Evolutionary conservation across 2,113 vertebrate species (phyloP).

Genomic region (Prunella fulvescens): DNA sequence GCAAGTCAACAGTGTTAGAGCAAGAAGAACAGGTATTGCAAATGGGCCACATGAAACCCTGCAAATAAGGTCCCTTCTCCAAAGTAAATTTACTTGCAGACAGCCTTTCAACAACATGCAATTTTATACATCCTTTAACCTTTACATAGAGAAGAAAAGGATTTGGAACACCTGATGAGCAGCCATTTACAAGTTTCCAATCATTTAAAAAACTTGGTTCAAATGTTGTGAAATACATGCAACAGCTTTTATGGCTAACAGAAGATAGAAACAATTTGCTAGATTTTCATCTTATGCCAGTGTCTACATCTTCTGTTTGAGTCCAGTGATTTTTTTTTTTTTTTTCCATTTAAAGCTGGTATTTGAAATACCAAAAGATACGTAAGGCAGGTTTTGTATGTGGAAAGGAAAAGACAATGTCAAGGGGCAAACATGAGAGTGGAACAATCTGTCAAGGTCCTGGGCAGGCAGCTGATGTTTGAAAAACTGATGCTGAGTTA

Average conservation of each 20-base stretch:
- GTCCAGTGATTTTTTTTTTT: not conserved
- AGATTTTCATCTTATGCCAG: not conserved
- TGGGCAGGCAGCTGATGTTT: not conserved
- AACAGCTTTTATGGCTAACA: not conserved
- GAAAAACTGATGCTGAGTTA: not conserved
- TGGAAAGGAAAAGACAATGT: not conserved
- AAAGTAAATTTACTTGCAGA: not conserved
- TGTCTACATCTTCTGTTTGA: not conserved
- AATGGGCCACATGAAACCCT: not conserved
- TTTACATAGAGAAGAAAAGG: not conserved
- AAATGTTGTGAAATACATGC: not conserved
- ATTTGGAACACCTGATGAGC: not conserved
- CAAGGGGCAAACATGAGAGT: not conserved
- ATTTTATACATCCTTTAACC: not conserved
- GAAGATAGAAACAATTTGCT: not conserved
- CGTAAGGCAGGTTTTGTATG: not conserved
- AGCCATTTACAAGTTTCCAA: not conserved
- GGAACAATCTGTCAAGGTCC: not conserved
- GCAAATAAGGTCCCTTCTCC: not conserved
- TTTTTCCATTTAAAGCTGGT: not conserved
- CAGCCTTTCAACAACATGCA: not conserved
- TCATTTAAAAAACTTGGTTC: not conserved
- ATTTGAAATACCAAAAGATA: not conserved
- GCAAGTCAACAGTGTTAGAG: not conserved
- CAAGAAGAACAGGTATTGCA: not conserved